These are phyloP conservation scores for Hylyphantes graminicola DNA, from an alignment of 1,140 invertebrate species.

Conservation along the genomic window DNA sequence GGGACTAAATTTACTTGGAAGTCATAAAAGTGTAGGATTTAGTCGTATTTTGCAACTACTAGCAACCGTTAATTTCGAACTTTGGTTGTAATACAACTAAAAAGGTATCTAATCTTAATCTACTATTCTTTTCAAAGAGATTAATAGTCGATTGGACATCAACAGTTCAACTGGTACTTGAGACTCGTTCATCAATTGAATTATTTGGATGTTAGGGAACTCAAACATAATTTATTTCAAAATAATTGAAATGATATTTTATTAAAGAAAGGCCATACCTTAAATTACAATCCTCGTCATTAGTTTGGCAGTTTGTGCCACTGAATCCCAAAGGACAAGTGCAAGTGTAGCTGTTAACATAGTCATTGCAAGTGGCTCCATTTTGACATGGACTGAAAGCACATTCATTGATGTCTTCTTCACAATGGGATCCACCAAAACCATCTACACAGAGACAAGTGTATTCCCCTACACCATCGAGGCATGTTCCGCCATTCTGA, in stretches of 20 bases:
- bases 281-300: slow-evolving; percentile 89
- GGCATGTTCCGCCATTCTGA: slow-evolving; percentile 90
- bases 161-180: too few relatives aligned
- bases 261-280: slow-evolving; percentile 56
- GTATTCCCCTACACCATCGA: slow-evolving; percentile 91
- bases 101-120: too few relatives aligned
- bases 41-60: too few relatives aligned
- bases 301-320: slow-evolving; percentile 83
- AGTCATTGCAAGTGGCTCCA: slow-evolving; percentile 90
- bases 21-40: too few relatives aligned
- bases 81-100: too few relatives aligned
- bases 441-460: slow-evolving; percentile 90
- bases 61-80: too few relatives aligned
- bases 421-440: slow-evolving; percentile 90
- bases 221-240: not conserved
- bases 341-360: slow-evolving; percentile 74
- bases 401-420: slow-evolving; percentile 90
- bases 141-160: too few relatives aligned
- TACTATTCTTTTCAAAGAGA: too few relatives aligned
- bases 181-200: too few relatives aligned
- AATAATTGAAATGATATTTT: not conserved
- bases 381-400: slow-evolving; percentile 86
- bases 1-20: too few relatives aligned
- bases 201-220: not conserved
- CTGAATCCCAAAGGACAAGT: slow-evolving; percentile 84